These are phyloP conservation scores for Blennius ocellaris DNA, from an alignment of 2,113 vertebrate species.

Conservation along the genomic window DNA sequence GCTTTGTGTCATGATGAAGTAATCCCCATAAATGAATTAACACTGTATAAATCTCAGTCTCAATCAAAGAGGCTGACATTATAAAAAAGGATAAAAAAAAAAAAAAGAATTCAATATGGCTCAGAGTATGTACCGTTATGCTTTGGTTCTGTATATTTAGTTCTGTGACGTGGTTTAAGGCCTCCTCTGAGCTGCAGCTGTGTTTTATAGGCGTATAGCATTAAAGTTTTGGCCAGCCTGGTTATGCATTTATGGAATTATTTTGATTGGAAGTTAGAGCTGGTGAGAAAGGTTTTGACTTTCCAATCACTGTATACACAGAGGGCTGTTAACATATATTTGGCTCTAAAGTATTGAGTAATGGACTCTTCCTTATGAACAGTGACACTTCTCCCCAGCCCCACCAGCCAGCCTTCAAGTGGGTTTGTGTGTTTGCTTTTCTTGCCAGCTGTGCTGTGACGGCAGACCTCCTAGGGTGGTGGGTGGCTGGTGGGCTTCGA, in stretches of 20 bases:
- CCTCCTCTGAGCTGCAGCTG: background rate
- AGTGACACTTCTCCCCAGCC: slow-evolving; percentile 17
- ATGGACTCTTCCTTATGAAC: background rate
- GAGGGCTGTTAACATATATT: background rate
- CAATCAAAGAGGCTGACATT: no score
- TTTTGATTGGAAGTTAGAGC: background rate
- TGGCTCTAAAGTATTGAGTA: background rate
- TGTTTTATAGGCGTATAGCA: background rate
- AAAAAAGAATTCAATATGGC: no score
- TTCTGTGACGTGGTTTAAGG: background rate
- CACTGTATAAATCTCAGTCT: no score
- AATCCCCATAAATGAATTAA: no score
- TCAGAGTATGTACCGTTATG: background rate
- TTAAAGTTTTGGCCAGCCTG: no score
- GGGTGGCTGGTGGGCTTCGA: slow-evolving; percentile 69
- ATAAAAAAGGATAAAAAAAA: no score
- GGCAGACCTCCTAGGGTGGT: slow-evolving; percentile 77
- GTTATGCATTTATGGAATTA: no score
- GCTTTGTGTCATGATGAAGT: background rate
- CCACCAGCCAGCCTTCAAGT: slow-evolving; percentile 35
- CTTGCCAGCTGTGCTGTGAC: slow-evolving; percentile 70
- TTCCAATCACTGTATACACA: background rate
- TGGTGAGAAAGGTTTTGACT: background rate
- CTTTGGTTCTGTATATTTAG: background rate
- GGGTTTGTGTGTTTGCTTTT: slow-evolving; percentile 67